Percentiles rank a stretch among this genome's conserved stretches.
Conservation (phyloP, 2,113 vertebrate genomes). For the Aplodontia rufa region DNA sequence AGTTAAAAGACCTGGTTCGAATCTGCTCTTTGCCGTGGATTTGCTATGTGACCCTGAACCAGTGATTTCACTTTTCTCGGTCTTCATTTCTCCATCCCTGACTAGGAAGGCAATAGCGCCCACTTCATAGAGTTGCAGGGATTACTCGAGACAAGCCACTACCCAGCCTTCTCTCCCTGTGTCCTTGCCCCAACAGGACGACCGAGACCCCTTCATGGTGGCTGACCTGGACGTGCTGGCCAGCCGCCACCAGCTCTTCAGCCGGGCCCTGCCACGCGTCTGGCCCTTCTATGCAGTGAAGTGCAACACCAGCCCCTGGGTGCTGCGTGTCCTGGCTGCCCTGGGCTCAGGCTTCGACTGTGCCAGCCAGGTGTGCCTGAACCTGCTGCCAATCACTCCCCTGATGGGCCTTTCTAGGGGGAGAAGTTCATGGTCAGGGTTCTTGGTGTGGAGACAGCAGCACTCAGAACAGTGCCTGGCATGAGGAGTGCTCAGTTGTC, state of each 20-base stretch:
- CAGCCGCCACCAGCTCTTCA: constrained; percentile 1
- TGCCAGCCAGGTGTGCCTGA: constrained; percentile 63
- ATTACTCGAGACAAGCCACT: neutral
- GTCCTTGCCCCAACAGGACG: neutral
- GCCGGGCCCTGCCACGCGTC: constrained; percentile 5
- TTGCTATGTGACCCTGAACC: neutral
- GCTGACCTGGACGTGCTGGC: neutral
- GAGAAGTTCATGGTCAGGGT: neutral
- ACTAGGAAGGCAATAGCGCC: rapidly evolving
- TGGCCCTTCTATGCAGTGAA: constrained; percentile 50
- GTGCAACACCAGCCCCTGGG: constrained; percentile 29
- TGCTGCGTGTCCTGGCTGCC: constrained; percentile 26
- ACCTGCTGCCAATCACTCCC: neutral
- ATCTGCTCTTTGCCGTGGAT: rapidly evolving
- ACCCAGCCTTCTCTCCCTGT: neutral
- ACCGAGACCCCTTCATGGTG: constrained; percentile 51
- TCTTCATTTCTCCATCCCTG: neutral
- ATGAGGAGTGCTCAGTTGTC: neutral
- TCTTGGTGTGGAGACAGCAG: neutral
- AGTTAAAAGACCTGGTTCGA: neutral
- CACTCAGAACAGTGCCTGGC: too few species aligned
- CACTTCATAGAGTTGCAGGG: neutral
- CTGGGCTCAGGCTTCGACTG: constrained; percentile 67
- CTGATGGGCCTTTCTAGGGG: neutral
- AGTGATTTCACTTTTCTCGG: neutral